Base-by-base conservation (phyloP, 2,888 invertebrate genomes). In the Congeria kusceri region DNA sequence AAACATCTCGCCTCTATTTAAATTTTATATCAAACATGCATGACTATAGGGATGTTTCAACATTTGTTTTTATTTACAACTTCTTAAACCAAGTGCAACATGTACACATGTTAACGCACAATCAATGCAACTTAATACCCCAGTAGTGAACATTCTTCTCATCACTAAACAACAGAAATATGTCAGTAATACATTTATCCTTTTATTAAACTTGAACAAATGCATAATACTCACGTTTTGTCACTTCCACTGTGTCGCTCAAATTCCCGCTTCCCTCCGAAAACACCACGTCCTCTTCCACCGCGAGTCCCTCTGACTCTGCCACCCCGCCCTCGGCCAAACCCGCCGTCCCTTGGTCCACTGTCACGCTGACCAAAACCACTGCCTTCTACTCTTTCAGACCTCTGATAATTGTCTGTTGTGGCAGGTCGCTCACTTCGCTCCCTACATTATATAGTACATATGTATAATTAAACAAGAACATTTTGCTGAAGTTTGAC, bases 211-310 rank as follows among this genome's bases (percentile, higher is more conserved):
- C 25, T 58, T n/a, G 3, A 5, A 15, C 59, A 18, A 56, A 56
- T 25, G 18, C 59, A 68, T 46, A 49, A 70, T 83, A 94, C 95
- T 93, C 94, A 96, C 96, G 98, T 98, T 95, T 97, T 97, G 94
- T 98, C 98, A 79, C 97, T 98, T 87, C 98, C 98, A 90, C 98
- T 98, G 94, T 98, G 97, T 88, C 98, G 96, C 94, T 98, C 98
- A 93, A 97, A 98, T 95, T 98, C 98, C 63, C 98, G 96, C 94
- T 97, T 98, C 88, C 95, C 96, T 83, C 88, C 80, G 46, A 87
- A 85, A 49, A 88, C 64, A 44, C 88, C 83, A 32, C 88, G 78
- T 18, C 88, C 78, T 61, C 86, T 72, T 20, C 88, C 86, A 28
- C 87, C 83, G 32, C 87, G 67, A 15, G 87, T 73, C 20, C 87